phyloP scores from a whole-genome alignment of 2,888 invertebrate genomes.

The Protophormia terraenovae region DNA sequence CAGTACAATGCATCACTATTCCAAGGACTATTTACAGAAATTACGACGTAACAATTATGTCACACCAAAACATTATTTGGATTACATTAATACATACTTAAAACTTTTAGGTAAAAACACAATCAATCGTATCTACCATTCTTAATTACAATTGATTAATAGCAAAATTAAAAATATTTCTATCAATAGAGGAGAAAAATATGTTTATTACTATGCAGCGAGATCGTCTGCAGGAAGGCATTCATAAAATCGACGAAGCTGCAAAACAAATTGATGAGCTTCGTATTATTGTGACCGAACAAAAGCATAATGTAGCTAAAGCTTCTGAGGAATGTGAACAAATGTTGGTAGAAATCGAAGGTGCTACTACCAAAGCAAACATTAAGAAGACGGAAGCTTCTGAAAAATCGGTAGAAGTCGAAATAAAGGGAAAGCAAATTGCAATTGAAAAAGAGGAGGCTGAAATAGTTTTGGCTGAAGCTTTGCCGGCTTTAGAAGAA shows the following conservation, averaged over 20 bases:
- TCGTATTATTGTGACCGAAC: conserved; percentile 90
- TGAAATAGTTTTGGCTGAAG: conserved; percentile 89
- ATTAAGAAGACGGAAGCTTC: conserved; percentile 91
- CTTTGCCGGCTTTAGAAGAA: conserved; percentile 91
- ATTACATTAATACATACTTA: conserved; percentile 91
- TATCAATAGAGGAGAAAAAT: conserved; percentile 78
- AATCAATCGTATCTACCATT: too few relatives aligned
- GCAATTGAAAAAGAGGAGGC: conserved; percentile 92
- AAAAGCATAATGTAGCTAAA: conserved; percentile 90
- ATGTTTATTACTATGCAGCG: conserved; percentile 77
- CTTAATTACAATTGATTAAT: neutral
- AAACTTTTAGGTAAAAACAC: conserved; percentile 85
- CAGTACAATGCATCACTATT: conserved; percentile 87
- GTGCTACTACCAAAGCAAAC: conserved; percentile 87
- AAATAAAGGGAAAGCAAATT: conserved; percentile 90
- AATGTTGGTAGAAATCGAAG: conserved; percentile 89
- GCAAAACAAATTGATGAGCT: conserved; percentile 90
- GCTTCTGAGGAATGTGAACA: conserved; percentile 91
- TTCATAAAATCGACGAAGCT: conserved; percentile 89
- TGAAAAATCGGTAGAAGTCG: conserved; percentile 90
- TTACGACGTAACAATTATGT: conserved; percentile 92
- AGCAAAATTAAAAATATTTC: neutral
- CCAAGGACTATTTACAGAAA: conserved; percentile 87
- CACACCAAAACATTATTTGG: conserved; percentile 95
- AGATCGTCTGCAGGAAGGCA: conserved; percentile 78